These are phyloP conservation scores for Corydoras sp. DNA, from an alignment of 2,113 vertebrate species.

Conservation along the genomic window DNA sequence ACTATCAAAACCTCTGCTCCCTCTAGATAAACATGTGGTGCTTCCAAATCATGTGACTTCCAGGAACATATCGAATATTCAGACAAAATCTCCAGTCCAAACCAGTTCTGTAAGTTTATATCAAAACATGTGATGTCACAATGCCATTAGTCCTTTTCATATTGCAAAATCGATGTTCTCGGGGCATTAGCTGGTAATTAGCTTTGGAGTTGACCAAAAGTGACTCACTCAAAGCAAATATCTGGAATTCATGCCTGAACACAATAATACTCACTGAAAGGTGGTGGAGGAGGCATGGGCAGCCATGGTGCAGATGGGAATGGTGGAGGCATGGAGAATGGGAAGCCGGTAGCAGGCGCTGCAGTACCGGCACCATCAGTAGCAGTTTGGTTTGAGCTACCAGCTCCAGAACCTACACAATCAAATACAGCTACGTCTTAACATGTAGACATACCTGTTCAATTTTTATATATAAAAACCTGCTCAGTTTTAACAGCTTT, in stretches of 20 bases:
- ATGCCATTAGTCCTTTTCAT: not conserved
- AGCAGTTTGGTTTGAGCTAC: slow-evolving; percentile 48
- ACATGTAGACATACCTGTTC: not conserved
- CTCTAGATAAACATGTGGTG: not conserved
- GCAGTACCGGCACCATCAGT: slow-evolving; percentile 46
- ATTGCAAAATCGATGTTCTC: no score
- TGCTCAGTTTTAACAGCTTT: no score
- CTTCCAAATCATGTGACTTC: not conserved
- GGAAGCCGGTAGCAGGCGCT: slow-evolving; percentile 68
- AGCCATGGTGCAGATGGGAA: slow-evolving; percentile 77
- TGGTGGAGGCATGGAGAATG: slow-evolving; percentile 76
- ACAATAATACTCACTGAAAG: slow-evolving; percentile 70
- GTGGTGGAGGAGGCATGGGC: slow-evolving; percentile 81
- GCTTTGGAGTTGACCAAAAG: no score
- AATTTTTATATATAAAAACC: not conserved
- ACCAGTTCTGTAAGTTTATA: not conserved
- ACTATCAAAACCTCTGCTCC: not conserved
- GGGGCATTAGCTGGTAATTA: no score
- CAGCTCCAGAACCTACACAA: slow-evolving; percentile 45
- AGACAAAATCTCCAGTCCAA: not conserved
- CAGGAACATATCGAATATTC: not conserved
- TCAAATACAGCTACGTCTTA: not conserved
- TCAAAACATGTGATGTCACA: not conserved
- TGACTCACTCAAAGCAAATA: no score
- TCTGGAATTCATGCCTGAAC: no score